phyloP scores from a whole-genome alignment of 2,797 vertebrate genomes.

The Lepidocolaptes lacrymiger region DNA sequence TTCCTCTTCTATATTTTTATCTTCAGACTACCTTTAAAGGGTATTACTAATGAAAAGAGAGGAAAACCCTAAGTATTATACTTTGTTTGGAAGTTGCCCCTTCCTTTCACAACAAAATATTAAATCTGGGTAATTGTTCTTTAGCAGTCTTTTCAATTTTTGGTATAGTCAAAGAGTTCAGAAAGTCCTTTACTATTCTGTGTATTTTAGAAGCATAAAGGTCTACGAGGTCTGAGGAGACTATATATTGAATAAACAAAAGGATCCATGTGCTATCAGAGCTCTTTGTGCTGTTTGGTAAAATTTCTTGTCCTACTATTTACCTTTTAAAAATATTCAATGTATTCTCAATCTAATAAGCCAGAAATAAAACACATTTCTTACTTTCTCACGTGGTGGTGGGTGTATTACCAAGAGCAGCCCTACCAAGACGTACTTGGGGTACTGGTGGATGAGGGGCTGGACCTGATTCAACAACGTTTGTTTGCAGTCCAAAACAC shows the following conservation, averaged over 20 bases:
- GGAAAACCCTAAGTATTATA: background rate
- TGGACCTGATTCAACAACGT: fast-evolving
- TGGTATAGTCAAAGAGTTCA: background rate
- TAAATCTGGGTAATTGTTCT: background rate
- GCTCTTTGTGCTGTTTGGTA: background rate
- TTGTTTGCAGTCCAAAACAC: background rate
- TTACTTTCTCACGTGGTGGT: background rate
- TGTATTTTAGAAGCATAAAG: background rate
- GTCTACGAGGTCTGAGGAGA: background rate
- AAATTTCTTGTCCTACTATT: background rate
- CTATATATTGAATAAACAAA: background rate
- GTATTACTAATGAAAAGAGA: background rate
- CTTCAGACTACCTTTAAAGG: background rate
- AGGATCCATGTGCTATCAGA: background rate
- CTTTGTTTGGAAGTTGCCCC: background rate
- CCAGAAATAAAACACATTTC: background rate
- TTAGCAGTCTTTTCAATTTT: background rate
- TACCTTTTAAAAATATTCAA: background rate
- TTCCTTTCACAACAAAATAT: background rate
- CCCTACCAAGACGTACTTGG: background rate
- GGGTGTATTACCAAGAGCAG: fast-evolving
- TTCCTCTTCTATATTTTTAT: background rate
- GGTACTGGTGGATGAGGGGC: background rate
- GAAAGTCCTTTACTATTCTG: background rate
- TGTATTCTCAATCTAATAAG: background rate